Percentiles rank a stretch among this genome's conserved stretches.
Evolutionary conservation across 2,113 vertebrate genomes (phyloP).

Genomic region (Menura novaehollandiae): DNA sequence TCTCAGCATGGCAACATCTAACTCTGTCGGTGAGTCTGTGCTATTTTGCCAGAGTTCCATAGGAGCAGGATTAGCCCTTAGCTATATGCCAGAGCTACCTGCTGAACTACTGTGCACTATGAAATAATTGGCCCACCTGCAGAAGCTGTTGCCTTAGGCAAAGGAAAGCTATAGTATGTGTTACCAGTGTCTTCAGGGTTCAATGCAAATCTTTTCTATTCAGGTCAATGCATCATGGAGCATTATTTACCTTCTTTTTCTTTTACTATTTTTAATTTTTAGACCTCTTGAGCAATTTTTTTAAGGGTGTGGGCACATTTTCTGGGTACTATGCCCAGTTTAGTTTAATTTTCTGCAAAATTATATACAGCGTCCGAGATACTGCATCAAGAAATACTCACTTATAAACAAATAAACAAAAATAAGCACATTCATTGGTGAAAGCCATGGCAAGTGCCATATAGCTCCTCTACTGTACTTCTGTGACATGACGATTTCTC

Average conservation of each 20-base stretch:
- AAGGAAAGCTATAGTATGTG: background rate
- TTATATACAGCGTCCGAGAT: conserved; percentile 5
- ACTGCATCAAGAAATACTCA: background rate
- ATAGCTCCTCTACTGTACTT: background rate
- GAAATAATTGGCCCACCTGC: background rate
- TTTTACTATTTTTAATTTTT: background rate
- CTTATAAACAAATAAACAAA: conserved; percentile 5
- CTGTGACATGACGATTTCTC: background rate
- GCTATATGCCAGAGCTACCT: background rate
- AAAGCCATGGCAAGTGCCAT: background rate
- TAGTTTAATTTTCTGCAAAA: conserved; percentile 24
- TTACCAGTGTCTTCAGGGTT: background rate
- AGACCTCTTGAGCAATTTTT: background rate
- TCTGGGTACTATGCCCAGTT: background rate
- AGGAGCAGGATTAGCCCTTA: background rate
- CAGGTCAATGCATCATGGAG: background rate
- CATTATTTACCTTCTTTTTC: background rate
- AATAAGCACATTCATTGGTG: background rate
- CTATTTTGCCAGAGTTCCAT: background rate
- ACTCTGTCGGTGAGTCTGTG: background rate
- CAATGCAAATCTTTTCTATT: background rate
- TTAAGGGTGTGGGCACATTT: background rate
- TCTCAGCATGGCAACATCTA: background rate
- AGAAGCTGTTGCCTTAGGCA: background rate
- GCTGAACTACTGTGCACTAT: background rate